Percentiles rank a stretch among this genome's conserved stretches.
phyloP scores from a whole-genome alignment of 1,140 invertebrate species.

The Atta texana region DNA sequence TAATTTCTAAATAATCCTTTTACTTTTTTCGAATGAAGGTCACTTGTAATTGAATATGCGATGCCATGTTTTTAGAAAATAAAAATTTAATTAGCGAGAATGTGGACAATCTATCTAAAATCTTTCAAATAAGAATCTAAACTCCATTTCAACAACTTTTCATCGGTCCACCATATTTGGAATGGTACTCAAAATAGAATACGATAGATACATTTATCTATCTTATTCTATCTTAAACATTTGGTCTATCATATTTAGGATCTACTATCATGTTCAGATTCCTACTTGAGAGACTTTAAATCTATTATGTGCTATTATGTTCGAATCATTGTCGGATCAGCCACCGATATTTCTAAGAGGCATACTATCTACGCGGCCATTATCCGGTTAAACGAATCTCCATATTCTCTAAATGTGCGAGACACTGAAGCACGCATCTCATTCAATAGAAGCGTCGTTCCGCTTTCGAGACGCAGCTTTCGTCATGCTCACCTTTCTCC shows the following conservation, averaged over 20 bases:
- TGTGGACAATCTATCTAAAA: not conserved
- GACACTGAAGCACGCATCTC: slow-evolving; percentile 22
- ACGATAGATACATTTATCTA: too few relatives aligned
- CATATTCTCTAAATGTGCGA: slow-evolving; percentile 14
- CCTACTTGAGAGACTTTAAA: too few relatives aligned
- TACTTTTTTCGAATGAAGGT: not conserved
- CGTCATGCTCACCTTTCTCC: slow-evolving; percentile 60
- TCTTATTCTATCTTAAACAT: too few relatives aligned
- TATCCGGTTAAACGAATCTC: slow-evolving; percentile 41
- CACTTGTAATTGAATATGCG: not conserved
- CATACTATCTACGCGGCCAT: not conserved
- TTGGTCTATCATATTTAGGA: too few relatives aligned
- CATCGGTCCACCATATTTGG: too few relatives aligned
- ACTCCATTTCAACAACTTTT: too few relatives aligned
- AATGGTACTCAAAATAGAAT: too few relatives aligned
- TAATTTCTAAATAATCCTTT: not conserved
- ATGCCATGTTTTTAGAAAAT: not conserved
- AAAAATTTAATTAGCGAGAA: slow-evolving; percentile 21
- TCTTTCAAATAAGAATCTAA: too few relatives aligned
- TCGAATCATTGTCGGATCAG: not conserved
- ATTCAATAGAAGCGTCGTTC: slow-evolving; percentile 46
- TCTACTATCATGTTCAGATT: too few relatives aligned
- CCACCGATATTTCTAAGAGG: not conserved
- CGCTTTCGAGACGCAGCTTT: slow-evolving; percentile 55
- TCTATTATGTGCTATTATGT: too few relatives aligned